These are phyloP conservation scores for Lophius piscatorius DNA, from an alignment of 2,113 vertebrate species.

Conservation along the genomic window DNA sequence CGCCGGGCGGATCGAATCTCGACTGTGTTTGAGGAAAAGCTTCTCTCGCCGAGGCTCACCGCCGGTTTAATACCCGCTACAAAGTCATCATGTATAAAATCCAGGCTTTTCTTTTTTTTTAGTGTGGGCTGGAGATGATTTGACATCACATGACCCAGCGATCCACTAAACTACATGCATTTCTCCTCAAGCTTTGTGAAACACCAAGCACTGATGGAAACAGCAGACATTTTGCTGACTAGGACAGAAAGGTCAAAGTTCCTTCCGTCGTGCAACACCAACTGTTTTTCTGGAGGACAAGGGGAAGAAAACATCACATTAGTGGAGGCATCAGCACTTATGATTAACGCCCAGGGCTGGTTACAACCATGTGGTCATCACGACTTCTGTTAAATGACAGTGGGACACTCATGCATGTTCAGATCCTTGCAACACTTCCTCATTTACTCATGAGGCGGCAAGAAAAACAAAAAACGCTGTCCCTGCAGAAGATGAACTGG, in stretches of 20 bases:
- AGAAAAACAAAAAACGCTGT: conserved; percentile 1
- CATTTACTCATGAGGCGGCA: conserved; percentile 9
- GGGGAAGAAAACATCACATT: conserved; percentile 33
- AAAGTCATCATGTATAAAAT: no score
- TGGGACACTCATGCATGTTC: conserved; percentile 11
- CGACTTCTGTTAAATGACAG: conserved; percentile 49
- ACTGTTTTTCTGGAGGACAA: background rate
- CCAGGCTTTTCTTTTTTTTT: no score
- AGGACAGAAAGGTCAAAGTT: conserved; percentile 28
- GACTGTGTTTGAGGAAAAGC: conserved; percentile 22
- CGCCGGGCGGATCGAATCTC: conserved; percentile 19
- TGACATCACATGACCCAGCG: no score
- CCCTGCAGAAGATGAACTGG: background rate
- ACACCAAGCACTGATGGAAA: conserved; percentile 6
- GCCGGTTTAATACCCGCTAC: background rate
- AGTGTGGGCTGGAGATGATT: no score
- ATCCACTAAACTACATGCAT: no score
- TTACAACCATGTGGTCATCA: conserved; percentile 28
- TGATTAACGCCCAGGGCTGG: conserved; percentile 34
- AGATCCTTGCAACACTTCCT: conserved; percentile 33
- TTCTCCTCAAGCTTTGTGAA: no score
- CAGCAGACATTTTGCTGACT: conserved; percentile 48
- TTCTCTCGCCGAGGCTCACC: conserved; percentile 11
- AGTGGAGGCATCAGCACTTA: conserved; percentile 36
- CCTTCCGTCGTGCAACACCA: conserved; percentile 23